These are phyloP conservation scores for Boulengeromyrus knoepffleri DNA, from an alignment of 2,113 vertebrate species.

Conservation along the genomic window DNA sequence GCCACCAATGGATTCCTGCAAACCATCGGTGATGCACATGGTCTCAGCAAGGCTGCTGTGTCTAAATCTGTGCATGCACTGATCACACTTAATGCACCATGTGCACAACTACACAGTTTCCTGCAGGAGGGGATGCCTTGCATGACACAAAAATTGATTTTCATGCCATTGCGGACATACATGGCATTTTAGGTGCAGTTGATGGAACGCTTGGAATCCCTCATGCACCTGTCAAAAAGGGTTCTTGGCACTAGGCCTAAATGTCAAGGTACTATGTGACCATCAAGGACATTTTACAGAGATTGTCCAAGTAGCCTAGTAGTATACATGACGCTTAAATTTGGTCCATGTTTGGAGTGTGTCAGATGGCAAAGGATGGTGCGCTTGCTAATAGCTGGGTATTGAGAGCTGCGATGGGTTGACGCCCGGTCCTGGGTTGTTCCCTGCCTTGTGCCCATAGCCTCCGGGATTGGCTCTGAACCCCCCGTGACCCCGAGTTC, in stretches of 20 bases:
- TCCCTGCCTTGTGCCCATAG: no score
- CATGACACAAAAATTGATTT: background rate
- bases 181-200: background rate
- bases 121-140: background rate
- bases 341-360: background rate
- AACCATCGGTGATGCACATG: background rate
- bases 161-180: background rate
- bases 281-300: background rate
- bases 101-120: background rate
- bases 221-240: background rate
- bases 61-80: background rate
- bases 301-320: background rate
- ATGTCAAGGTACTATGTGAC: background rate
- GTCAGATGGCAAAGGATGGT: background rate
- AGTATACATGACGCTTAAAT: background rate
- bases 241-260: background rate
- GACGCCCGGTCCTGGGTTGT: no score
- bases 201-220: background rate
- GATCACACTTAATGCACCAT: background rate
- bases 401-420: background rate
- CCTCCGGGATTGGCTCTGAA: no score
- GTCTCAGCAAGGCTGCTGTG: background rate
- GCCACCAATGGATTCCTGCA: background rate
- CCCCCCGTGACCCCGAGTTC: no score
- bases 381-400: background rate